Percentiles rank a stretch among this genome's conserved stretches.
These are phyloP conservation scores for Tonatia bakeri DNA, from an alignment of 2,113 vertebrate species.

Conservation along the genomic window DNA sequence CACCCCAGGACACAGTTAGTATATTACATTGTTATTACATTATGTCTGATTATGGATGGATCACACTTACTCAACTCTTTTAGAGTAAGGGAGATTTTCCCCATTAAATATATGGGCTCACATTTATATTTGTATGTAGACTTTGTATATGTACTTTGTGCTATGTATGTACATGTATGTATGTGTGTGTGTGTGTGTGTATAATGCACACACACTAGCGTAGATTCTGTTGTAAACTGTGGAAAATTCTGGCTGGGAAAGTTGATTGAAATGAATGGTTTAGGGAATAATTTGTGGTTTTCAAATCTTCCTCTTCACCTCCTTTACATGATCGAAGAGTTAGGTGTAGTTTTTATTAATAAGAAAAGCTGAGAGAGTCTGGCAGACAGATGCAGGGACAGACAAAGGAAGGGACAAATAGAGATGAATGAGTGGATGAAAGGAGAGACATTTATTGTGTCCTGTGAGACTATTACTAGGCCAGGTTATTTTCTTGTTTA, in stretches of 20 bases:
- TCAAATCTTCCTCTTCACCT: neutral
- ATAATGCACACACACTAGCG: neutral
- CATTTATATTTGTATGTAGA: neutral
- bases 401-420: neutral
- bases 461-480: neutral
- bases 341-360: neutral
- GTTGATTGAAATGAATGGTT: conserved; percentile 3
- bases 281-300: neutral
- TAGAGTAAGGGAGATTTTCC: neutral
- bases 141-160: neutral
- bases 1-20: neutral
- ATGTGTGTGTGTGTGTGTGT: too few relatives aligned
- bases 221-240: neutral
- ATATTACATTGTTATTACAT: neutral
- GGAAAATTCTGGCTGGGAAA: neutral
- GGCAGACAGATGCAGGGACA: neutral
- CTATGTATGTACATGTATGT: neutral
- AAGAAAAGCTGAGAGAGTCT: neutral
- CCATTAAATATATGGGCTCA: neutral
- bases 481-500: neutral
- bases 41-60: neutral
- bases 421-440: neutral
- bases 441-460: neutral
- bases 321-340: neutral
- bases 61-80: neutral